Percentiles rank a stretch among this genome's conserved stretches.
phyloP scores from a whole-genome alignment of 2,113 vertebrate genomes.

The Fregetta grallaria region DNA sequence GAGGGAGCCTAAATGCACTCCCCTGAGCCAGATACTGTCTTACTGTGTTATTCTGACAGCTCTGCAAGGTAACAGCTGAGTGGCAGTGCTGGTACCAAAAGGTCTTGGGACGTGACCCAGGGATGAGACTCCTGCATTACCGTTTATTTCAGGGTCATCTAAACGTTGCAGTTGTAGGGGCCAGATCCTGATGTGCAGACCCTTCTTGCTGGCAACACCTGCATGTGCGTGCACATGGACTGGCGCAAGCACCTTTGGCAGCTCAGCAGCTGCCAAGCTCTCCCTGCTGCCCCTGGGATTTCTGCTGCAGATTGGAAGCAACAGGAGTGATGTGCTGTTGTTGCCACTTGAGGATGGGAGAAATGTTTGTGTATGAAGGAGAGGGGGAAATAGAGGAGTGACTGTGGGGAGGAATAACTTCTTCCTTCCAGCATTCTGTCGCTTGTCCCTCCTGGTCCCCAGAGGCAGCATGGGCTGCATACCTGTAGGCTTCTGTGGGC shows the following conservation, averaged over 20 bases:
- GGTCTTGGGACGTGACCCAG: not conserved
- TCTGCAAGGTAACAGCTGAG: not conserved
- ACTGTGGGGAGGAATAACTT: not conserved
- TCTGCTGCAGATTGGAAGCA: not conserved
- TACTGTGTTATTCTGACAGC: not conserved
- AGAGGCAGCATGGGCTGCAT: not conserved
- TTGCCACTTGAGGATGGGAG: not conserved
- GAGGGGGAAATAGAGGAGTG: not conserved
- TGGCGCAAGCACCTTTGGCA: not conserved
- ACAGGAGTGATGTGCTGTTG: not conserved
- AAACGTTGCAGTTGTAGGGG: not conserved
- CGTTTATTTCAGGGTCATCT: not conserved
- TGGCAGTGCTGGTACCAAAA: not conserved
- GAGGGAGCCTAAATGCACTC: rapidly evolving
- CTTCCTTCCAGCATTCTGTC: not conserved
- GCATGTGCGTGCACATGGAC: not conserved
- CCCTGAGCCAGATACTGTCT: not conserved
- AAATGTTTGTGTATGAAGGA: not conserved
- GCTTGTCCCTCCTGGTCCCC: not conserved
- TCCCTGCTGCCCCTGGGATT: not conserved
- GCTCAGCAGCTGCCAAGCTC: not conserved
- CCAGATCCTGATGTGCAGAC: not conserved
- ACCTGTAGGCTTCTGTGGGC: not conserved
- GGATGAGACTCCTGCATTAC: not conserved
- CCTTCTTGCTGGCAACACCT: not conserved